Percentiles rank a stretch among this genome's conserved stretches.
Evolutionary conservation across 2,113 vertebrate species (phyloP).

Genomic region (Delphinus delphis): DNA sequence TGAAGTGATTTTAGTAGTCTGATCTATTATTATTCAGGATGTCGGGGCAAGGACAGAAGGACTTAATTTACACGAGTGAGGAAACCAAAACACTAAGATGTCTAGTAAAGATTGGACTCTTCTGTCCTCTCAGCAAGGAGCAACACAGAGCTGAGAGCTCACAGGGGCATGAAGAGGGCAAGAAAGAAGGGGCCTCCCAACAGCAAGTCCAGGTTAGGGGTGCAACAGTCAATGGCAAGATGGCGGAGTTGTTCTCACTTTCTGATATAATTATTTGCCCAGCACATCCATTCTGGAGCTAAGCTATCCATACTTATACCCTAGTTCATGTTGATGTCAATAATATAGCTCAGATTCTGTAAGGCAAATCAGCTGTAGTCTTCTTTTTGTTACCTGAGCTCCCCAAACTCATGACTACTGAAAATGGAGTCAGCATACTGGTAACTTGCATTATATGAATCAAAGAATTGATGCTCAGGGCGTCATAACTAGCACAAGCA

Average conservation of each 20-base stretch:
- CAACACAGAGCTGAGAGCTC: neutral
- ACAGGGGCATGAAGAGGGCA: neutral
- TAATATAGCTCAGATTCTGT: neutral
- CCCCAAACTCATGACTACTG: neutral
- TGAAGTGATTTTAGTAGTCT: neutral
- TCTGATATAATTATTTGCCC: neutral
- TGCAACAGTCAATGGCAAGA: neutral
- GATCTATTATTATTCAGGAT: neutral
- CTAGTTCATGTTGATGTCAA: neutral
- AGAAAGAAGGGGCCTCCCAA: neutral
- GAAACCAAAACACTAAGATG: neutral
- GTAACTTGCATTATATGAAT: conserved; percentile 3
- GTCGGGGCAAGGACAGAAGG: neutral
- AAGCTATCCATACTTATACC: neutral
- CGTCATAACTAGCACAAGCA: neutral
- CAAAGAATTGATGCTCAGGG: conserved; percentile 2
- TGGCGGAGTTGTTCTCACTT: neutral
- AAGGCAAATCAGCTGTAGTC: neutral
- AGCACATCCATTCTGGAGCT: neutral
- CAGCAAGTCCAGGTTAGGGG: neutral
- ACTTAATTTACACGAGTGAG: neutral
- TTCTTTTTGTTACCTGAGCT: conserved; percentile 2
- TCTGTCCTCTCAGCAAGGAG: neutral
- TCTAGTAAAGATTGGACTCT: neutral
- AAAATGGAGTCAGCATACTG: neutral